These are phyloP conservation scores for Typhlichthys eigenmanni DNA, from an alignment of 2,797 vertebrate genomes.

Conservation along the genomic window DNA sequence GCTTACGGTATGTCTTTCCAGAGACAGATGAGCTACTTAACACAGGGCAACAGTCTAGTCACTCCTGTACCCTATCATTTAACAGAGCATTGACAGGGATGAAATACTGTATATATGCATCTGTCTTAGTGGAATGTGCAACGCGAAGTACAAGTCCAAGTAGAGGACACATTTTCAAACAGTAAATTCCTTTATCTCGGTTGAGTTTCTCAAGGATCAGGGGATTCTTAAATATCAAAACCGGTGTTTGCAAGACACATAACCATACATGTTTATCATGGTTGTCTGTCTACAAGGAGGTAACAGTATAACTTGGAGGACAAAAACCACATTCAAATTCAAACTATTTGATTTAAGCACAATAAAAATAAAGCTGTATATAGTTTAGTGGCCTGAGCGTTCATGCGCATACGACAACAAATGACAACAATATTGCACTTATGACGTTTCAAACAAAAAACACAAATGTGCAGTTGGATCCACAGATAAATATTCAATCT, in stretches of 20 bases:
- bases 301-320: constrained; percentile 28
- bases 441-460: constrained; percentile 30
- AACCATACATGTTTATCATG: background rate
- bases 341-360: constrained; percentile 12
- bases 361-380: background rate
- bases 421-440: constrained; percentile 46
- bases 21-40: too few species aligned
- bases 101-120: too few species aligned
- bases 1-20: background rate
- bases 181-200: too few species aligned
- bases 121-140: too few species aligned
- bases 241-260: too few species aligned
- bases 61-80: too few species aligned
- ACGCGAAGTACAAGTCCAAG: too few species aligned
- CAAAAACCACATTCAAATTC: constrained; percentile 16
- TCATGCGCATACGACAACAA: constrained; percentile 8
- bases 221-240: too few species aligned
- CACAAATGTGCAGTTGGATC: constrained; percentile 18
- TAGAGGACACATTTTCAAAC: too few species aligned
- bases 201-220: too few species aligned
- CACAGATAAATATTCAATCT: background rate
- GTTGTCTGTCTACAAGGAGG: background rate
- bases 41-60: too few species aligned
- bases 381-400: constrained; percentile 5
- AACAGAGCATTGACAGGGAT: too few species aligned